Evolutionary conservation across 35 echinoderm and acorn worm genomes (phyloP), one percentile per base, ranked within the genome.

Genomic region (Chiridota heheva): DNA sequence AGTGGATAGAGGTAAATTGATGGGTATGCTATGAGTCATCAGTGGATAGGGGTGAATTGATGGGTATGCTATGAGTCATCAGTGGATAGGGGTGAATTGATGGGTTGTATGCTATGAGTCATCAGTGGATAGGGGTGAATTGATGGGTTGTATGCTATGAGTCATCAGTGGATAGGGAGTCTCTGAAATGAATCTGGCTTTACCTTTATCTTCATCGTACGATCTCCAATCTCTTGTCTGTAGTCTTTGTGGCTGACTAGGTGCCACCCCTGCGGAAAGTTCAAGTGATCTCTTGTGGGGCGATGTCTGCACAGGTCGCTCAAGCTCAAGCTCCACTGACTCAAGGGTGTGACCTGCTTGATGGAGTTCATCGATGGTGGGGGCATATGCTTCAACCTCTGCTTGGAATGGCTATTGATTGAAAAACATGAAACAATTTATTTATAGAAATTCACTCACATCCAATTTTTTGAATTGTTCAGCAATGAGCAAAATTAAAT

Each of bases 211-310:
- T n/a, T n/a, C n/a, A n/a, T n/a, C n/a, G n/a, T n/a, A 18, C 8
- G 75, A 43, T 20, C 75, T 37, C 75, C 75, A 78, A 36, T 78
- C 56, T 35, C 75, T 78, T 17, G 58, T n/a, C 40, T 49, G 29
- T 35, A 25, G 36, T 60, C 20, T 78, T 57, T 20, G 51, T 78
- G 22, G 48, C 67, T 25, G 78, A 66, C 25, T 83, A 71, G 37
- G 69, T 81, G 10, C 77, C 71, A 29, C 90, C 74, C 1, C n/a
- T n/a, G n/a, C n/a, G n/a, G n/a, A n/a, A 1, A 93, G 85, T 24
- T 88, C 59, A 37, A 75, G 76, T n/a, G 92, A 96, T n/a, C 88
- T 42, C 27, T 89, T 84, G 69, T 96, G 92, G 28, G 92, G 87
- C 18, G 82, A 78, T 24, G 92, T 81, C 47, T 83, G 63, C 0